Conservation (phyloP, 53 echinoderm and acorn worm species). For the Holothuria leucospilota region DNA sequence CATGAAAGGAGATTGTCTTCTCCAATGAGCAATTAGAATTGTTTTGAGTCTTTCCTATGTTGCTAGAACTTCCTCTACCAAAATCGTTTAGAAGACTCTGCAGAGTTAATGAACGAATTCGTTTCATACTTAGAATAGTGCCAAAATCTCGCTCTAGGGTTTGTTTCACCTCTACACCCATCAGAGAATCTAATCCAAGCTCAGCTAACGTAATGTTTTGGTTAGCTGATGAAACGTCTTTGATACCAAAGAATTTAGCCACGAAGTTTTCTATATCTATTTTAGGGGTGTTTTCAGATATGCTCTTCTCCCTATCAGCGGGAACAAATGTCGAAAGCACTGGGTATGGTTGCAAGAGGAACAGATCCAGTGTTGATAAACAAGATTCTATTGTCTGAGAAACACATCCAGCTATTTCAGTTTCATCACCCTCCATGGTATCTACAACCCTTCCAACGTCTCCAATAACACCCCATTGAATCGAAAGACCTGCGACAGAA, state of each 20-base stretch:
- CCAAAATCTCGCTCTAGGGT: constrained; percentile 70
- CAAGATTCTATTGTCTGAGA: constrained; percentile 72
- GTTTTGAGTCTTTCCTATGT: too few relatives aligned
- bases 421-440: constrained; percentile 61
- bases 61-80: too few relatives aligned
- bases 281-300: constrained; percentile 28
- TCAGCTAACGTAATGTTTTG: constrained; percentile 62
- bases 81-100: constrained; percentile 18
- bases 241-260: constrained; percentile 67
- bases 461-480: constrained; percentile 82
- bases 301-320: constrained; percentile 33
- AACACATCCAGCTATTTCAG: constrained; percentile 49
- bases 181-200: too few relatives aligned
- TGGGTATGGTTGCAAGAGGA: constrained; percentile 52
- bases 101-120: too few relatives aligned
- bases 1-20: too few relatives aligned
- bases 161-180: too few relatives aligned
- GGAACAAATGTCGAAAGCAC: constrained; percentile 64
- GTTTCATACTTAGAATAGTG: constrained; percentile 58
- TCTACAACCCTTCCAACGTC: constrained; percentile 73
- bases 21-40: too few relatives aligned
- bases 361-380: constrained; percentile 63
- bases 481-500: constrained; percentile 49
- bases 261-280: constrained; percentile 46
- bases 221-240: constrained; percentile 56